phyloP scores from a whole-genome alignment of 2,797 vertebrate genomes.

The Malacoraja senta region DNA sequence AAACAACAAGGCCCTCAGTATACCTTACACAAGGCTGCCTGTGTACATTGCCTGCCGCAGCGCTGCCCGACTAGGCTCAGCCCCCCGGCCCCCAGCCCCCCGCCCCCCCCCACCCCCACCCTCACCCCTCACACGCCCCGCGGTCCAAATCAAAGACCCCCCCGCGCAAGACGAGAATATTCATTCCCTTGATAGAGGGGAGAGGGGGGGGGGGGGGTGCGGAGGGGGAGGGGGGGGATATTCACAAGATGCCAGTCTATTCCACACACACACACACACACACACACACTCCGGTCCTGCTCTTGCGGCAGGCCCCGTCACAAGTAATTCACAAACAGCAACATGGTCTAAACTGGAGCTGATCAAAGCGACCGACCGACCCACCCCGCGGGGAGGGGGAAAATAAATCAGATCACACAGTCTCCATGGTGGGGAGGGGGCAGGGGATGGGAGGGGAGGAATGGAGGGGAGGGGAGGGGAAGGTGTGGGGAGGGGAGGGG shows the following conservation, averaged over 20 bases:
- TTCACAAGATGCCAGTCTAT: conserved; percentile 4
- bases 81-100: too few species aligned
- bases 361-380: conserved; percentile 49
- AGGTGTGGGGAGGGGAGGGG: too few species aligned
- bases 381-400: conserved; percentile 47
- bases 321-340: conserved; percentile 63
- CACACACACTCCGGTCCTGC: conserved; percentile 51
- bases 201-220: too few species aligned
- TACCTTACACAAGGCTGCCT: not conserved
- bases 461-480: not conserved
- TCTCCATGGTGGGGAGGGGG: not conserved
- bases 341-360: conserved; percentile 61
- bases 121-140: not conserved
- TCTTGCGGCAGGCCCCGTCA: conserved; percentile 50
- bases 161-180: not conserved
- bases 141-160: not conserved
- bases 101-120: not conserved
- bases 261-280: not conserved
- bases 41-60: not conserved
- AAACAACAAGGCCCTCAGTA: conserved; percentile 19
- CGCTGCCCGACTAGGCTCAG: too few species aligned
- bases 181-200: not conserved
- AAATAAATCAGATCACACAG: conserved; percentile 60
- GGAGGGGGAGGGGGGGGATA: not conserved
- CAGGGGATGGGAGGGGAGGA: not conserved